Percentiles rank a stretch among this genome's conserved stretches.
Conservation (phyloP, 1,140 invertebrate species). For the Piezodorus guildinii region DNA sequence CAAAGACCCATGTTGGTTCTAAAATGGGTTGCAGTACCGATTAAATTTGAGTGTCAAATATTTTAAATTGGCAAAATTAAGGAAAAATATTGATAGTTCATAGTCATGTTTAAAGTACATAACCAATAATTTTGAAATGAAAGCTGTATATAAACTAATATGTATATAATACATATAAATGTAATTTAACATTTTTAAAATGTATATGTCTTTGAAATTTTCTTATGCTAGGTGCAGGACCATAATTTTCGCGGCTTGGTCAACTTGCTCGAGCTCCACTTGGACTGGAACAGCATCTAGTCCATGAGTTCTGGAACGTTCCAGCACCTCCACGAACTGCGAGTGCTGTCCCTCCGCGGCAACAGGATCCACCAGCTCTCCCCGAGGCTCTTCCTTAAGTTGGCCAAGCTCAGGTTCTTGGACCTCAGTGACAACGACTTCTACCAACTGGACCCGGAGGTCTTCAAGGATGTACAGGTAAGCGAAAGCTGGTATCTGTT, state of each 20-base stretch:
- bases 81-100: no score
- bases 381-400: conserved; percentile 51
- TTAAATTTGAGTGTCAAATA: no score
- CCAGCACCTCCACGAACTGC: conserved; percentile 50
- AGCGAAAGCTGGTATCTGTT: not conserved
- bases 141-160: no score
- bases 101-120: no score
- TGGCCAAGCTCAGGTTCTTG: conserved; percentile 51
- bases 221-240: conserved; percentile 28
- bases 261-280: conserved; percentile 36
- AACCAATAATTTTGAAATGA: no score
- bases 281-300: conserved; percentile 40
- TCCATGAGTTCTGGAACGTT: conserved; percentile 55
- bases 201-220: no score
- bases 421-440: conserved; percentile 64
- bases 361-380: conserved; percentile 58
- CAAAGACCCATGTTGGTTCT: no score
- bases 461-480: conserved; percentile 60
- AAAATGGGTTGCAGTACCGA: no score
- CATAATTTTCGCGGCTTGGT: conserved; percentile 34
- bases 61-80: no score
- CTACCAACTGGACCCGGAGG: conserved; percentile 54
- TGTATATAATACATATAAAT: no score
- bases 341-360: conserved; percentile 49
- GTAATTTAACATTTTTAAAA: no score